phyloP scores from a whole-genome alignment of 1,140 invertebrate species.

The Leucophenga varia region DNA sequence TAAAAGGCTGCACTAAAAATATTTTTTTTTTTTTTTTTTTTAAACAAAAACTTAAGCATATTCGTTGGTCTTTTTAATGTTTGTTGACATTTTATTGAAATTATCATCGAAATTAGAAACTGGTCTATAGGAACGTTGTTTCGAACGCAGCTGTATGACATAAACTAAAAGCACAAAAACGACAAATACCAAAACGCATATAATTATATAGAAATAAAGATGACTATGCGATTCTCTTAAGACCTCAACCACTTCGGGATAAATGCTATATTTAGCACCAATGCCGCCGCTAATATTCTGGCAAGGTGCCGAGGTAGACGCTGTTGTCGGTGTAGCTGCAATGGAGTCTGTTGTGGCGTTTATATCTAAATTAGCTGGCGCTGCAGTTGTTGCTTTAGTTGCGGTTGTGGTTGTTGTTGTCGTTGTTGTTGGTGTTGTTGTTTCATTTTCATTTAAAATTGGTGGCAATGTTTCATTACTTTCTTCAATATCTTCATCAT shows the following conservation, averaged over 20 bases:
- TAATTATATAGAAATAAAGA: slow-evolving; percentile 13
- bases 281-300: slow-evolving; percentile 12
- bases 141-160: slow-evolving; percentile 35
- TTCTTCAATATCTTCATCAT: slow-evolving; percentile 20
- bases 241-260: slow-evolving; percentile 29
- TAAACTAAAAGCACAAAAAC: slow-evolving; percentile 11
- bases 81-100: slow-evolving; percentile 28
- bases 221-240: slow-evolving; percentile 1
- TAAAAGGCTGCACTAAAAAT: no score
- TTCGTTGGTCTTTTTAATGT: slow-evolving; percentile 16
- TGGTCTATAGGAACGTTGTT: slow-evolving; percentile 49
- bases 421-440: slow-evolving; percentile 1
- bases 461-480: slow-evolving; percentile 9
- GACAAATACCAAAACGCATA: slow-evolving; percentile 9
- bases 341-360: not conserved
- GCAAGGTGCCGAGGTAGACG: slow-evolving; percentile 10
- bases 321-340: not conserved
- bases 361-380: not conserved
- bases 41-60: slow-evolving; percentile 4
- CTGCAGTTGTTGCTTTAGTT: slow-evolving; percentile 4
- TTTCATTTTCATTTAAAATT: not conserved
- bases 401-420: slow-evolving; percentile 1
- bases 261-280: slow-evolving; percentile 10
- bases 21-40: no score
- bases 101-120: slow-evolving; percentile 49